Base-by-base conservation (phyloP, 2,888 invertebrate genomes). In the Drosophila infuscata region DNA sequence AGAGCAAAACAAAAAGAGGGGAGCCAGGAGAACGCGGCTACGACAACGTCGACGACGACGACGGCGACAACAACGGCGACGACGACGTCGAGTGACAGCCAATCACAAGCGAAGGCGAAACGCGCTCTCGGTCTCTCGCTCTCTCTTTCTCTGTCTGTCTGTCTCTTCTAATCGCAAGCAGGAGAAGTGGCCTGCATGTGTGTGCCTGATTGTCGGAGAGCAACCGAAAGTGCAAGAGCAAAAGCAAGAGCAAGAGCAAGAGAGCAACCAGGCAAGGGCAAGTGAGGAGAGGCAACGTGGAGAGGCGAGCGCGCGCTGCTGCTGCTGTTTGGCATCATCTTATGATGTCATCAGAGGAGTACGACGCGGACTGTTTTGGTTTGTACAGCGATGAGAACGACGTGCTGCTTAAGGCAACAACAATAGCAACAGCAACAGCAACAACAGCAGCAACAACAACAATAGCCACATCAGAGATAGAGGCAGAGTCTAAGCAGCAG, bases 291-390 rank as follows among this genome's bases (percentile, higher is more conserved):
- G 74, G 81, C 82, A 81, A 79, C 76, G 83, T 77, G 81, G 81
- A 75, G 81, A 81, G 76, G 68, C 59, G 75, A 88, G 87, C 53
- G 81, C 82, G 81, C 74, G 82, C 79, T 79, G 82, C 86, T 86
- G 91, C 90, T 94, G 94, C 95, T 95, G 87, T 87, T 87, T 89
- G 95, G 95, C 92, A 92, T 96, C 92, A 92, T 96, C 97, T 95
- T 95, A 97, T 97, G 97, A 97, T 97, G 97, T 97, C 97, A 97
- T 97, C 97, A 96, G 97, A 97, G 96, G 97, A 97, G 97, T 97
- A 97, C 96, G 96, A 96, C 95, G 97, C 96, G 95, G 97, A 96
- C 95, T 96, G 96, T 95, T 97, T 96, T 96, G 97, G 97, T 95
- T 97, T 97, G 96, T 97, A 96, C 95, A 96, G 96, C 87, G 91